Evolutionary conservation across 2,113 vertebrate genomes (phyloP).

Genomic region (Heterotilapia buettikoferi): DNA sequence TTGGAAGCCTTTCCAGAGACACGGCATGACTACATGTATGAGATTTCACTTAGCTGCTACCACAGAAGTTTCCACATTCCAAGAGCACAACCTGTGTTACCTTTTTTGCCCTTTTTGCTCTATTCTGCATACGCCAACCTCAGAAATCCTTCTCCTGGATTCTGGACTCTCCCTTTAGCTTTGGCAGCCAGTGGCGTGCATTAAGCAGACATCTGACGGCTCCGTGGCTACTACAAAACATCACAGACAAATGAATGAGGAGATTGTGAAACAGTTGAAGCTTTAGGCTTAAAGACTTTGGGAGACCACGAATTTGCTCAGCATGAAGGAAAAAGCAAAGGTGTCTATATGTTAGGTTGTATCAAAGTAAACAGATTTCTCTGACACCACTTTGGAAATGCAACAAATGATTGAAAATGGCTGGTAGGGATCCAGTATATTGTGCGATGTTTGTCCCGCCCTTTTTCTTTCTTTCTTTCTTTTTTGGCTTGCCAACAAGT

Average conservation of each 20-base stretch:
- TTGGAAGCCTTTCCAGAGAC: slow-evolving; percentile 20
- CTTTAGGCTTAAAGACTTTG: background rate
- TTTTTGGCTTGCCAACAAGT: slow-evolving; percentile 41
- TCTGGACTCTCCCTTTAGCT: background rate
- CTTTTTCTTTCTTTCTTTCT: background rate
- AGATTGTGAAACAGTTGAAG: background rate
- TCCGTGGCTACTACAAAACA: background rate
- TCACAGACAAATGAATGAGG: background rate
- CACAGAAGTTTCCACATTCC: slow-evolving; percentile 9
- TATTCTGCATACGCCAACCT: background rate
- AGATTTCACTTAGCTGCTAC: slow-evolving; percentile 32
- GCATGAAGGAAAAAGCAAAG: background rate
- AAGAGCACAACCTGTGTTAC: slow-evolving; percentile 18
- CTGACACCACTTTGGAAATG: background rate
- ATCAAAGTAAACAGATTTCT: background rate
- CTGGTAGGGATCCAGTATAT: background rate
- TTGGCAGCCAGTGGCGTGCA: background rate
- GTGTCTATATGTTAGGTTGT: background rate
- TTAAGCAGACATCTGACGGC: background rate
- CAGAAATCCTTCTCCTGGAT: background rate
- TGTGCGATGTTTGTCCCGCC: background rate
- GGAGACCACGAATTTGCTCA: background rate
- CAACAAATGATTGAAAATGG: background rate
- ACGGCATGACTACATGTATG: background rate
- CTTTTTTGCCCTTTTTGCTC: background rate